Percentiles rank a stretch among this genome's conserved stretches.
Evolutionary conservation across 2,888 invertebrate species (phyloP).

Genomic region (Cremastinae sp.): DNA sequence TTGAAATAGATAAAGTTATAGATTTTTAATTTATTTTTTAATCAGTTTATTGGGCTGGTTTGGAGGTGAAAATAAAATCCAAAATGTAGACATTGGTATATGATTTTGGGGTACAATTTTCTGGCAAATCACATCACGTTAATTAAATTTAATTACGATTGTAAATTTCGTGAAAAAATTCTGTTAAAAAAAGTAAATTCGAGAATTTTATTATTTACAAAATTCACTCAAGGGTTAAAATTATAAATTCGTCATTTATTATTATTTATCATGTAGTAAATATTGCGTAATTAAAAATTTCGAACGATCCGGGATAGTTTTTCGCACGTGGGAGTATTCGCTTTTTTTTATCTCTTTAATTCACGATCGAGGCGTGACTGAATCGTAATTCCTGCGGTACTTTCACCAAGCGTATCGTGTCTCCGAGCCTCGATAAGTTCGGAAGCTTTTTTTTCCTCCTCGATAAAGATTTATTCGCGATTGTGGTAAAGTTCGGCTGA

Average conservation of each 20-base stretch:
- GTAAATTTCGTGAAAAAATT: too few relatives aligned
- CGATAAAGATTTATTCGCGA: conserved; percentile 13
- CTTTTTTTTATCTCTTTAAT: conserved; percentile 2
- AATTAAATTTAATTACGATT: too few relatives aligned
- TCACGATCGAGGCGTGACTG: conserved; percentile 28
- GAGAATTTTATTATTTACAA: too few relatives aligned
- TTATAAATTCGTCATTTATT: not conserved
- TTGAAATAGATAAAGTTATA: too few relatives aligned
- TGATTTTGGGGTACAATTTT: too few relatives aligned
- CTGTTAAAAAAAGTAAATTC: too few relatives aligned
- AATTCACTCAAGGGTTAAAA: too few relatives aligned
- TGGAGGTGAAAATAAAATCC: too few relatives aligned
- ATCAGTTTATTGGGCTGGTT: too few relatives aligned
- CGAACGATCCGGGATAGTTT: not conserved
- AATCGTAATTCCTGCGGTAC: conserved; percentile 35
- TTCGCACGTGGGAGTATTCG: conserved; percentile 21
- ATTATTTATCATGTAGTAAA: not conserved
- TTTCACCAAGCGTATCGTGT: conserved; percentile 51
- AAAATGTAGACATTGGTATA: too few relatives aligned
- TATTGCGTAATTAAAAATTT: not conserved
- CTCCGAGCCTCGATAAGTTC: conserved; percentile 8
- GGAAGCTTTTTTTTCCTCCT: conserved; percentile 38
- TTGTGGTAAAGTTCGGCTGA: not conserved
- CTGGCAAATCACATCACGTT: too few relatives aligned
- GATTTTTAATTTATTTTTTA: too few relatives aligned